Base-by-base conservation (phyloP, 1,140 invertebrate species). In the Pachypeltis micranthus region DNA sequence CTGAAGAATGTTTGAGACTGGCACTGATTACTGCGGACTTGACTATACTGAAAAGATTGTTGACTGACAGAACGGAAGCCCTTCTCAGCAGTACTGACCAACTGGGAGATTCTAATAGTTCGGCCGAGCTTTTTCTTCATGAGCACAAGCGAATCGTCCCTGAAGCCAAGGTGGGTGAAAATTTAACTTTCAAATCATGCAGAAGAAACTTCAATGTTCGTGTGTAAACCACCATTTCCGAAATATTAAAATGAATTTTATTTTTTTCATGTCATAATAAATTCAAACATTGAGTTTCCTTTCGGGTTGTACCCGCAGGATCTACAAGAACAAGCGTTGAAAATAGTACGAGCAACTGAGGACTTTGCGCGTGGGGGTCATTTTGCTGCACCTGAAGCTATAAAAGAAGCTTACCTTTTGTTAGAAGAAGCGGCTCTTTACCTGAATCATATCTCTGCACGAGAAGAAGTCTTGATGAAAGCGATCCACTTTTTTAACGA, bases 261-360 rank as follows among this genome's bases (percentile, higher is more conserved):
- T n/a, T n/a, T n/a, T n/a, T n/a, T n/a, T n/a, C n/a, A n/a, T n/a
- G n/a, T n/a, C n/a, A n/a, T n/a, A n/a, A n/a, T n/a, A n/a, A n/a
- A n/a, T n/a, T n/a, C n/a, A n/a, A n/a, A n/a, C n/a, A n/a, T n/a
- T n/a, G n/a, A n/a, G n/a, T n/a, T n/a, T n/a, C n/a, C n/a, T n/a
- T n/a, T n/a, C n/a, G n/a, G n/a, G n/a, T n/a, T 39, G 58, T 21
- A 61, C 66, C 68, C 69, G 25, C 67, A 85, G 79, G 80, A 86
- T 34, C 77, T 89, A 31, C 86, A 90, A 73, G 88, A 91, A 67
- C 80, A 80, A 67, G 83, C 85, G 2, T 73, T 91, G 25, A 86
- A 84, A 72, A 84, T 91, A 66, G 83, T 89, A 1, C 82, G 85
- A 70, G 86, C 85, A 26, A 90, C 87, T 16, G 88, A 91, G 72